These are phyloP conservation scores for Sardina pilchardus DNA, from an alignment of 2,113 vertebrate species.

Conservation along the genomic window DNA sequence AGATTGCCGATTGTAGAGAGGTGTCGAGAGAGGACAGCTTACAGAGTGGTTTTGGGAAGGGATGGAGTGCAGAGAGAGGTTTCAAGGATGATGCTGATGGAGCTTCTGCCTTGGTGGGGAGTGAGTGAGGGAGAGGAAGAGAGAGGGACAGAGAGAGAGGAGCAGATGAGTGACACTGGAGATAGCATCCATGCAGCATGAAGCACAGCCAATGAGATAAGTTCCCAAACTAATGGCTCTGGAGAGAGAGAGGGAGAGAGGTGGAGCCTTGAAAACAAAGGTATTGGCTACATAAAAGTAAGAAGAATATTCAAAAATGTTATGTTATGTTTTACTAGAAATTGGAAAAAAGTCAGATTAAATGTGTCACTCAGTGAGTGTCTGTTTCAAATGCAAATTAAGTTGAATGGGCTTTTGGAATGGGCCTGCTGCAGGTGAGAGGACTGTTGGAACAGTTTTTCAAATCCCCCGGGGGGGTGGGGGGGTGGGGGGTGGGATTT, in stretches of 20 bases:
- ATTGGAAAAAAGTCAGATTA: too few species aligned
- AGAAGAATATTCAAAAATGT: too few species aligned
- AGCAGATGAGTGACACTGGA: neutral
- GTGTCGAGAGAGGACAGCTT: neutral
- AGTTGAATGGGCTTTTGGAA: too few species aligned
- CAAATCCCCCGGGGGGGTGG: too few species aligned
- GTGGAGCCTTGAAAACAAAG: too few species aligned
- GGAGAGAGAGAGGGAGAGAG: neutral
- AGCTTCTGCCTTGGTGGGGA: neutral
- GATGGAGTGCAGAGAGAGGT: neutral
- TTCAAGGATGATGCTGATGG: neutral
- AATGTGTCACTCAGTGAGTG: too few species aligned
- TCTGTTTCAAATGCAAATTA: too few species aligned
- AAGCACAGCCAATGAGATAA: neutral
- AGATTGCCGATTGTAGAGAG: neutral
- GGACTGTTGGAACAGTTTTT: too few species aligned
- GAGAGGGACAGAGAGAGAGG: neutral
- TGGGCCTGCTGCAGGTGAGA: too few species aligned
- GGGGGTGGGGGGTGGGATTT: too few species aligned
- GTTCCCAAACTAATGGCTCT: neutral
- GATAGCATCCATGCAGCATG: neutral
- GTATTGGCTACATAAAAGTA: too few species aligned
- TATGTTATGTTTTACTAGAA: too few species aligned
- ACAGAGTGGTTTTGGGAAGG: neutral
- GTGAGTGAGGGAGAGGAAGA: neutral